These are phyloP conservation scores for Andrena fulva DNA, from an alignment of 2,888 invertebrate species.

Conservation along the genomic window DNA sequence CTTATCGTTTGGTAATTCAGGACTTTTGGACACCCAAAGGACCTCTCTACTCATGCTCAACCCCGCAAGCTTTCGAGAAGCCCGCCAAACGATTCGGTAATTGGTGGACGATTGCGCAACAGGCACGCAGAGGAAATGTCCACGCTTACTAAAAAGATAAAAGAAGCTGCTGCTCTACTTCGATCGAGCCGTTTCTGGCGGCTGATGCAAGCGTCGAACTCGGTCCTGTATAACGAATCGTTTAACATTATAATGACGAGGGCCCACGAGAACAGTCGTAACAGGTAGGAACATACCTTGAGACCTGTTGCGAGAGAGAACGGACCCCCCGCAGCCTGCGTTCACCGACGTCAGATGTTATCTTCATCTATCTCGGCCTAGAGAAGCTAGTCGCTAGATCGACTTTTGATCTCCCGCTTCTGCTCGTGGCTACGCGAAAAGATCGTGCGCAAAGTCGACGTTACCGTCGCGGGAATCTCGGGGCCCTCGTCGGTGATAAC, in stretches of 20 bases:
- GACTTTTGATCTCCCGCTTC: slow-evolving; percentile 39
- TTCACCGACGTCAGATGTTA: slow-evolving; percentile 75
- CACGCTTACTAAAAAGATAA: not conserved
- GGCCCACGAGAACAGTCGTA: slow-evolving; percentile 66
- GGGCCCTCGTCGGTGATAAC: slow-evolving; percentile 4
- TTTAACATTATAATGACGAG: slow-evolving; percentile 75
- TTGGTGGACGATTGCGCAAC: slow-evolving; percentile 15
- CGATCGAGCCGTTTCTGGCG: slow-evolving; percentile 33
- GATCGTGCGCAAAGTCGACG: slow-evolving; percentile 19
- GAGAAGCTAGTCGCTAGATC: slow-evolving; percentile 57
- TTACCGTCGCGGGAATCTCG: slow-evolving; percentile 52
- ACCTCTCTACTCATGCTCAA: not conserved
- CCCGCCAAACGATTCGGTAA: slow-evolving; percentile 13
- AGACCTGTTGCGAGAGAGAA: slow-evolving; percentile 72
- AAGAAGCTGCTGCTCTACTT: slow-evolving; percentile 43
- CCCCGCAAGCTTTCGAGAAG: not conserved
- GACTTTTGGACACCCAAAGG: no score
- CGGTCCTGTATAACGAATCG: slow-evolving; percentile 66
- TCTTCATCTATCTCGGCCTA: slow-evolving; percentile 73
- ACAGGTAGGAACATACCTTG: slow-evolving; percentile 68
- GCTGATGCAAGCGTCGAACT: slow-evolving; percentile 57
- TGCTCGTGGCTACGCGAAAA: slow-evolving; percentile 29
- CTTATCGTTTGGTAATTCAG: no score
- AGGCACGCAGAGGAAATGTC: slow-evolving; percentile 16
- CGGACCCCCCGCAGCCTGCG: slow-evolving; percentile 75